A percentile compares a stretch with the other conserved stretches of the same genome.
Conservation (phyloP, 2,888 invertebrate genomes). For the Ennomos fuscantarius region DNA sequence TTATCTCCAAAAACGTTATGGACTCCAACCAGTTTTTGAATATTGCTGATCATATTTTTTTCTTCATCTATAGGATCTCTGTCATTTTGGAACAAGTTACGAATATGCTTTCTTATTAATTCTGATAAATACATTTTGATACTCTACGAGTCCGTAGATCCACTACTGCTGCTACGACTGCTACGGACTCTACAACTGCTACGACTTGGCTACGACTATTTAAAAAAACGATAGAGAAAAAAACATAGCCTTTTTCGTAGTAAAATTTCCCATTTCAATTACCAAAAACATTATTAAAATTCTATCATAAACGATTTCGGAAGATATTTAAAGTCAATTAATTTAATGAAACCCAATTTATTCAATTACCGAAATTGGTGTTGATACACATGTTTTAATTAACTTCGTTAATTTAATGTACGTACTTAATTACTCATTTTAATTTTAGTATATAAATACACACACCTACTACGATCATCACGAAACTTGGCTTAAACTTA, state of each 20-base stretch:
- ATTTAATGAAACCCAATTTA: conserved; percentile 27
- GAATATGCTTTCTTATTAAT: conserved; percentile 19
- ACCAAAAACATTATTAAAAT: not conserved
- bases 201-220: conserved; percentile 9
- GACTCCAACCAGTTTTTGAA: conserved; percentile 59
- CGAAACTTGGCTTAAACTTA: no score
- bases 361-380: conserved; percentile 31
- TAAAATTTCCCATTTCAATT: conserved; percentile 8
- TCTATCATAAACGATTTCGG: conserved; percentile 3
- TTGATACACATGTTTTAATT: conserved; percentile 11
- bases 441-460: no score
- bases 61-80: conserved; percentile 53
- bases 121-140: conserved; percentile 18
- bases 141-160: not conserved
- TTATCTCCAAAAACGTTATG: conserved; percentile 60
- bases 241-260: conserved; percentile 4
- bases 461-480: no score
- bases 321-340: conserved; percentile 13
- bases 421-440: not conserved
- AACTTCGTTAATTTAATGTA: no score
- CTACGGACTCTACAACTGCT: conserved; percentile 6
- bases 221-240: not conserved
- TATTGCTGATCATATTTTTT: conserved; percentile 54
- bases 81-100: conserved; percentile 33
- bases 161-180: conserved; percentile 9